phyloP scores from a whole-genome alignment of 2,797 vertebrate species.

The Malurus splendens region DNA sequence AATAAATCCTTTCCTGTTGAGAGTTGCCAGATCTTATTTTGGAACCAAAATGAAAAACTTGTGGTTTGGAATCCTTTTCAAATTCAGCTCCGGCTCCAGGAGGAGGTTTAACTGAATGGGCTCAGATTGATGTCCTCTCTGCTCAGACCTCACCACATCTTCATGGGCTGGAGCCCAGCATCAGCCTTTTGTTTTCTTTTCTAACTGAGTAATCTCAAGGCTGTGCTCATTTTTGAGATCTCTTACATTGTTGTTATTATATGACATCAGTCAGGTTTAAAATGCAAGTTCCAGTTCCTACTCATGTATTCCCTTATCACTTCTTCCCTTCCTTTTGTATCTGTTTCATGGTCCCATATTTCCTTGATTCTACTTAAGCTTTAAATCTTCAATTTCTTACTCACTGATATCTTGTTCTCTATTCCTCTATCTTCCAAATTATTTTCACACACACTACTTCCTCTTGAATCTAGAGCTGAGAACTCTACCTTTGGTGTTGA shows the following conservation, averaged over 20 bases:
- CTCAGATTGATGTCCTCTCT: background rate
- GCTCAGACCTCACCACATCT: background rate
- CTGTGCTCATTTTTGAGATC: background rate
- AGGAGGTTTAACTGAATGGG: background rate
- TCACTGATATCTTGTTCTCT: background rate
- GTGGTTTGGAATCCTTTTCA: background rate
- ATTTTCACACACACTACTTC: background rate
- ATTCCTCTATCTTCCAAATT: background rate
- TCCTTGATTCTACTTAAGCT: background rate
- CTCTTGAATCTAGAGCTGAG: background rate
- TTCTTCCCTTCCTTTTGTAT: background rate
- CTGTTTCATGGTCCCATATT: background rate
- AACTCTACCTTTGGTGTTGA: background rate
- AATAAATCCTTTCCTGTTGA: slow-evolving; percentile 16
- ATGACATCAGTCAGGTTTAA: background rate
- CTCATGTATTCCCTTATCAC: background rate
- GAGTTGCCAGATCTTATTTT: background rate
- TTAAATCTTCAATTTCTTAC: background rate
- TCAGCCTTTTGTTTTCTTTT: background rate
- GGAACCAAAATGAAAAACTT: background rate
- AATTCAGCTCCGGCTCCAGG: background rate
- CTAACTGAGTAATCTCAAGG: background rate
- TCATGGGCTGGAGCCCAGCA: background rate
- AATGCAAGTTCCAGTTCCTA: background rate
- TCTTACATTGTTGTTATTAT: background rate